Conservation (phyloP, 2,797 vertebrate species). For the Clarias laeviceps region DNA sequence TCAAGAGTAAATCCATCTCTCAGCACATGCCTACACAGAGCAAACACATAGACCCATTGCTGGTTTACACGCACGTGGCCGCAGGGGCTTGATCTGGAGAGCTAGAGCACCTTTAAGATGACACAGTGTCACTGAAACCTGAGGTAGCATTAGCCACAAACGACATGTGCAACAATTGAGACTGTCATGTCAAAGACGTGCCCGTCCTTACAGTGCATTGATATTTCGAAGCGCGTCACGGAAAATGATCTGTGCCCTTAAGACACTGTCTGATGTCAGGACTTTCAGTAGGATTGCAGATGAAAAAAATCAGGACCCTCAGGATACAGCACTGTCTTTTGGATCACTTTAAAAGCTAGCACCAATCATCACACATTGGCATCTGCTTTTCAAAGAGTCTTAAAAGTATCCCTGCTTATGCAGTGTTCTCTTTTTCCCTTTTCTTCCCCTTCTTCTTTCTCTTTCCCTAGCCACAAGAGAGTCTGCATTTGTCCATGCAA, state of each 20-base stretch:
- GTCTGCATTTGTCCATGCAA: conserved; percentile 95
- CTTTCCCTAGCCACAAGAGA: conserved; percentile 86
- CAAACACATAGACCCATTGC: conserved; percentile 66
- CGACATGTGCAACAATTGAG: conserved; percentile 73
- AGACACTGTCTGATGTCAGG: conserved; percentile 40
- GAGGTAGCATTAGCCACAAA: conserved; percentile 59
- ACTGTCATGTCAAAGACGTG: conserved; percentile 44
- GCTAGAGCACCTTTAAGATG: conserved; percentile 74
- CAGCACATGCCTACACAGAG: conserved; percentile 58
- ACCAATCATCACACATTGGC: not conserved
- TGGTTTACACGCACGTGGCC: conserved; percentile 71
- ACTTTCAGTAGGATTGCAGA: conserved; percentile 22
- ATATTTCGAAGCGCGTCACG: conserved; percentile 43
- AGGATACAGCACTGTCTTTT: conserved; percentile 22
- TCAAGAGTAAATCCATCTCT: conserved; percentile 76
- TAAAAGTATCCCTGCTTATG: conserved; percentile 17
- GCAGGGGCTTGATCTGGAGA: conserved; percentile 56
- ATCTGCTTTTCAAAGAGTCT: conserved; percentile 15
- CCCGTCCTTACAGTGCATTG: conserved; percentile 23
- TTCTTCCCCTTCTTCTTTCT: conserved; percentile 43
- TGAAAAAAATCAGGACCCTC: conserved; percentile 24
- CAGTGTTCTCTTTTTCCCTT: not conserved
- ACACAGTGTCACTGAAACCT: conserved; percentile 71
- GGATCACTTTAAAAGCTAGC: conserved; percentile 21
- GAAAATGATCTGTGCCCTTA: conserved; percentile 47